phyloP scores from a whole-genome alignment of 2,113 vertebrate genomes.

The Macquaria australasica region DNA sequence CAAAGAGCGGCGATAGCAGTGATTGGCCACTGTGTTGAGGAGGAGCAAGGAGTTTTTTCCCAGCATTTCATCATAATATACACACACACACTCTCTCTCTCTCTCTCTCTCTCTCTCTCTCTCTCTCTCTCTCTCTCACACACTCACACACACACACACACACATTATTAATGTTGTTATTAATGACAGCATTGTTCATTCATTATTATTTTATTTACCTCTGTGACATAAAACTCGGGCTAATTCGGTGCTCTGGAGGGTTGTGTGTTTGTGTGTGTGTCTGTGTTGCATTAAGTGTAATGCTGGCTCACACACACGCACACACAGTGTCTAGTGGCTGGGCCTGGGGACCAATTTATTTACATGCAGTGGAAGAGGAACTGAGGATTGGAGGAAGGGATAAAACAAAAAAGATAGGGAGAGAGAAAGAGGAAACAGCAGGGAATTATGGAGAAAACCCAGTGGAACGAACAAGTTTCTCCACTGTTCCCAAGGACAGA shows the following conservation, averaged over 20 bases:
- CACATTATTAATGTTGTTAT: slow-evolving; percentile 54
- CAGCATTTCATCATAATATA: slow-evolving; percentile 75
- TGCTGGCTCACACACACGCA: slow-evolving; percentile 16
- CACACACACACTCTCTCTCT: slow-evolving; percentile 32
- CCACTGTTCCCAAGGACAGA: slow-evolving; percentile 64
- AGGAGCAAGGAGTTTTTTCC: slow-evolving; percentile 66
- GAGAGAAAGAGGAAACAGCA: slow-evolving; percentile 59
- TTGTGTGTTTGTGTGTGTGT: slow-evolving; percentile 44
- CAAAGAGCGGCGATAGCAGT: slow-evolving; percentile 74
- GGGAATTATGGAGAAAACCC: slow-evolving; percentile 74
- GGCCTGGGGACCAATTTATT: slow-evolving; percentile 85
- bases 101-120: slow-evolving; percentile 1
- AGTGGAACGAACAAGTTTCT: slow-evolving; percentile 61
- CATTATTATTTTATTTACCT: slow-evolving; percentile 80
- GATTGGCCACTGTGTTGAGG: slow-evolving; percentile 71
- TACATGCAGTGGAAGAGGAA: slow-evolving; percentile 80
- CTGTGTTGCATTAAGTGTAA: slow-evolving; percentile 34
- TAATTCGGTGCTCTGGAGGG: slow-evolving; percentile 70
- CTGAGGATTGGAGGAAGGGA: slow-evolving; percentile 57
- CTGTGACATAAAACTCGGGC: slow-evolving; percentile 62
- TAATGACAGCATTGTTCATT: slow-evolving; percentile 72
- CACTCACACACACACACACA: slow-evolving; percentile 29
- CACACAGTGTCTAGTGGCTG: slow-evolving; percentile 50
- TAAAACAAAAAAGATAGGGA: slow-evolving; percentile 63
- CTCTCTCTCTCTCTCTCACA: slow-evolving; percentile 8